Percentiles rank a stretch among this genome's conserved stretches.
These are phyloP conservation scores for Capreolus pygargus DNA, from an alignment of 2,113 vertebrate species.

Conservation along the genomic window DNA sequence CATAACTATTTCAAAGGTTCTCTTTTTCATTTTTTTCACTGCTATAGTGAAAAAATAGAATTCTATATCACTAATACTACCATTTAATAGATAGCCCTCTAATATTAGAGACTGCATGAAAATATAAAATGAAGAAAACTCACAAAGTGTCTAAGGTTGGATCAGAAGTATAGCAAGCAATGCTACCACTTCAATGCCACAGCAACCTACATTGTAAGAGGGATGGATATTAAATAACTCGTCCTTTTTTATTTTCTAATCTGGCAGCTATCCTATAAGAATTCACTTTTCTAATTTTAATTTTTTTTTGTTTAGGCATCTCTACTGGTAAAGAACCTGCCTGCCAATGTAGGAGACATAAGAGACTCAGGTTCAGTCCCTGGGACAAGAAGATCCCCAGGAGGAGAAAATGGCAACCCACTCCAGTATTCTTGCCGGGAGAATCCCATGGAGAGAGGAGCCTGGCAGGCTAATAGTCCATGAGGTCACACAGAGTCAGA, in stretches of 20 bases:
- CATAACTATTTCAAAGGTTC: slow-evolving; percentile 92
- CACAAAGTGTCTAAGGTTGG: slow-evolving; percentile 92
- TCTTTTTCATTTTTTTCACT: slow-evolving; percentile 92
- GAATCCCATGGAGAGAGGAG: not conserved
- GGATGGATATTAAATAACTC: slow-evolving; percentile 87
- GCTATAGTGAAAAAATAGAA: too few species aligned
- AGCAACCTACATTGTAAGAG: slow-evolving; percentile 84
- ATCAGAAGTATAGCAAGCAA: slow-evolving; percentile 90
- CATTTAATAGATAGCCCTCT: not conserved
- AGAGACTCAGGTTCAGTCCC: not conserved
- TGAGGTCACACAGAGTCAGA: not conserved
- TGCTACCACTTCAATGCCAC: slow-evolving; percentile 84
- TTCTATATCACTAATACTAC: too few species aligned
- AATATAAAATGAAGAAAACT: slow-evolving; percentile 93
- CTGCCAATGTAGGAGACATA: not conserved
- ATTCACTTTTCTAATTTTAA: slow-evolving; percentile 78
- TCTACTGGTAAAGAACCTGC: not conserved
- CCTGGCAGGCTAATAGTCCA: not conserved
- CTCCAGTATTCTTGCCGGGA: not conserved
- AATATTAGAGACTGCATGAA: slow-evolving; percentile 88
- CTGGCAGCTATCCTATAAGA: slow-evolving; percentile 82
- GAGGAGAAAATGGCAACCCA: not conserved
- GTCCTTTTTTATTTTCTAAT: slow-evolving; percentile 82
- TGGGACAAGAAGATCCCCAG: not conserved
- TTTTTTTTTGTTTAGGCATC: not conserved